Evolutionary conservation across 2,797 vertebrate genomes (phyloP).

Genomic region (Eulemur rubriventer): DNA sequence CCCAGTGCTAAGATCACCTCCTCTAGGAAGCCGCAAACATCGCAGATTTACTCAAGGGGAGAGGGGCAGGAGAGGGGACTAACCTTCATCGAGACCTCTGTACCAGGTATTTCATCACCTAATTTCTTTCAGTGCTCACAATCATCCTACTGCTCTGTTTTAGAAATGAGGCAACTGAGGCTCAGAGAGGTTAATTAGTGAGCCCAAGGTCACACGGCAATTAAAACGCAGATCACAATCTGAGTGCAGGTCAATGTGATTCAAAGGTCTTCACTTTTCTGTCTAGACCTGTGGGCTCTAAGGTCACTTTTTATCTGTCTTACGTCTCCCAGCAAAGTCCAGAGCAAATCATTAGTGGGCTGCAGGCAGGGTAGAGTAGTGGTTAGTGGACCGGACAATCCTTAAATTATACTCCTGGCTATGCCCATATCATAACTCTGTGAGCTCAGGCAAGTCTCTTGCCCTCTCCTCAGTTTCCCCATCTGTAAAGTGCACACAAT

Average conservation of each 20-base stretch:
- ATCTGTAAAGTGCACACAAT: neutral
- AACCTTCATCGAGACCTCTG: neutral
- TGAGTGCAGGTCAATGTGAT: neutral
- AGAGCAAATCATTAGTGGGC: neutral
- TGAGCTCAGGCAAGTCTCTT: neutral
- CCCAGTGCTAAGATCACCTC: neutral
- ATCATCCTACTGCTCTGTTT: neutral
- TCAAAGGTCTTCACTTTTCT: slow-evolving; percentile 1
- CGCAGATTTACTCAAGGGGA: neutral
- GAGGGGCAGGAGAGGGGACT: neutral
- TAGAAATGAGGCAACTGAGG: neutral
- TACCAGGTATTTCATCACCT: neutral
- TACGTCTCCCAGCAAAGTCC: neutral
- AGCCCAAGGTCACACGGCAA: neutral
- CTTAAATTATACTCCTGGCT: neutral
- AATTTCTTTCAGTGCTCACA: neutral
- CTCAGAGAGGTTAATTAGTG: neutral
- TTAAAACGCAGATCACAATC: neutral
- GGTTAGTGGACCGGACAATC: neutral
- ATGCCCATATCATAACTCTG: neutral
- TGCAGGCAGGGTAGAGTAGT: neutral
- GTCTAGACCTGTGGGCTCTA: neutral
- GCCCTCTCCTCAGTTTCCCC: neutral
- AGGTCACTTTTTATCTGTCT: neutral
- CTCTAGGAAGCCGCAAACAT: neutral